A percentile compares a stretch with the other conserved stretches of the same genome.
These are phyloP conservation scores for Antedon mediterranea DNA, from an alignment of 53 echinoderm and acorn worm genomes.

Conservation along the genomic window DNA sequence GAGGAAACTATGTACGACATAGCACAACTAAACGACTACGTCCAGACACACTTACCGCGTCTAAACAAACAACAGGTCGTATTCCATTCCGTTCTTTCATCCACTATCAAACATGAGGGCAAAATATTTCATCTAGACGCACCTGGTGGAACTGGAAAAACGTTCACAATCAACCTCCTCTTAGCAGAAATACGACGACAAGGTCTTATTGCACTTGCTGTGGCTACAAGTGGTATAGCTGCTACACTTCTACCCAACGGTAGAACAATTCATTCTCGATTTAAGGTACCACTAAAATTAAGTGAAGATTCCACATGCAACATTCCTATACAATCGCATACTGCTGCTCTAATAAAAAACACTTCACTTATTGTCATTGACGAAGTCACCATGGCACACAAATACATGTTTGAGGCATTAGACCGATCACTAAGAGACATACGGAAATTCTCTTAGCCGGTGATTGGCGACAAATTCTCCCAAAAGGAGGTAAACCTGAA, in stretches of 20 bases:
- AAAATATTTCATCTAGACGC: conserved; percentile 15
- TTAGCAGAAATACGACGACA: not conserved
- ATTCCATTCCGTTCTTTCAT: conserved; percentile 4
- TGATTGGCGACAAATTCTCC: conserved; percentile 15
- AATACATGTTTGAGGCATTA: not conserved
- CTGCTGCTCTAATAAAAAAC: not conserved
- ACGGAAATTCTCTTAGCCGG: not conserved
- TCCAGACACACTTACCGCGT: no score
- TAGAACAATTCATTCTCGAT: conserved; percentile 7
- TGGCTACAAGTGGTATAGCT: conserved; percentile 15
- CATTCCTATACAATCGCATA: not conserved
- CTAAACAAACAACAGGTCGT: conserved; percentile 21
- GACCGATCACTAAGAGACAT: conserved; percentile 7
- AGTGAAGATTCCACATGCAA: not conserved
- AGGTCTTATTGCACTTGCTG: conserved; percentile 13
- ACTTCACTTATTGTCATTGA: conserved; percentile 5
- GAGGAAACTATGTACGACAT: no score
- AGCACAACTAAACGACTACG: no score
- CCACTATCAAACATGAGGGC: conserved; percentile 9
- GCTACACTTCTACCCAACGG: not conserved
- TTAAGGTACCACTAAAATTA: conserved; percentile 14
- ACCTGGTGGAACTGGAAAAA: conserved; percentile 25
- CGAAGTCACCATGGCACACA: conserved; percentile 18
- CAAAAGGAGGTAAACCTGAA: not conserved
- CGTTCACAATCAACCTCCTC: conserved; percentile 10